phyloP scores from a whole-genome alignment of 2,113 vertebrate genomes.

The Martes martes region DNA sequence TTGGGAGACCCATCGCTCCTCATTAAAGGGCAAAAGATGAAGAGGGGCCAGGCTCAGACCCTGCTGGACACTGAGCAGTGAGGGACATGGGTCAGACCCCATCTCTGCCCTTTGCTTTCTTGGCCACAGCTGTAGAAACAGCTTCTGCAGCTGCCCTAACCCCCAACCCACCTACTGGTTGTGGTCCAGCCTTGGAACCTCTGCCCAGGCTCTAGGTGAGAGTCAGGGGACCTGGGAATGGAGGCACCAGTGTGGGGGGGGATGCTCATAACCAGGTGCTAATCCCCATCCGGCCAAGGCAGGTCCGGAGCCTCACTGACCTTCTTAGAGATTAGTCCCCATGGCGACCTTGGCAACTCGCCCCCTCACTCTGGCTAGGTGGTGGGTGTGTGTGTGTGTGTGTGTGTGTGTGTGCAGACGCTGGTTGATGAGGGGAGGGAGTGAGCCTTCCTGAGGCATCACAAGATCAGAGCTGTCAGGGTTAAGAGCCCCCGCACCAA shows the following conservation, averaged over 20 bases:
- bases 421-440: not conserved
- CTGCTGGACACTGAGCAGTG: not conserved
- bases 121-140: not conserved
- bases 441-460: not conserved
- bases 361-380: slow-evolving; percentile 52
- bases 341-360: slow-evolving; percentile 78
- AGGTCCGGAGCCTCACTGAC: slow-evolving; percentile 79
- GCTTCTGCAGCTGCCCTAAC: not conserved
- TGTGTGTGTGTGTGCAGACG: not conserved
- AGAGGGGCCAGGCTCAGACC: not conserved
- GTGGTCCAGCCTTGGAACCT: slow-evolving; percentile 22
- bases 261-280: slow-evolving; percentile 72
- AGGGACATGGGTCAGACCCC: not conserved
- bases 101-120: not conserved
- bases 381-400: not conserved
- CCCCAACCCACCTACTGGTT: not conserved
- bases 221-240: not conserved
- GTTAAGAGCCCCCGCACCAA: not conserved
- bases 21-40: not conserved
- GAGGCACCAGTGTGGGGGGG: not conserved
- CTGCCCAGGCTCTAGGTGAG: not conserved
- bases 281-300: slow-evolving; percentile 79
- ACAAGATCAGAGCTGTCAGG: not conserved
- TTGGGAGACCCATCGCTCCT: not conserved
- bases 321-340: slow-evolving; percentile 86